Conservation (phyloP, 2,797 vertebrate species). For the Myotis myotis region DNA sequence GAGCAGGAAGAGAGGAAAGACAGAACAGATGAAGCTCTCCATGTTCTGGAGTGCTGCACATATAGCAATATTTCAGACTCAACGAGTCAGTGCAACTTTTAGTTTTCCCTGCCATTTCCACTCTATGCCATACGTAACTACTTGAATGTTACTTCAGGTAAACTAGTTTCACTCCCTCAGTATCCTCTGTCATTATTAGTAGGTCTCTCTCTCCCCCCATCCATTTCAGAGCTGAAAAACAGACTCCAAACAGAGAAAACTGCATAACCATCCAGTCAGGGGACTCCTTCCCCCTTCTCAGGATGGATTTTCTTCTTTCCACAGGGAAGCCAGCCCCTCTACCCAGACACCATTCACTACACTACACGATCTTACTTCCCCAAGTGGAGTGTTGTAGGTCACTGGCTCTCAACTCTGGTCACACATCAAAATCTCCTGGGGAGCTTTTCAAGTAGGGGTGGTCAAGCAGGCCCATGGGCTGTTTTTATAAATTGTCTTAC, state of each 20-base stretch:
- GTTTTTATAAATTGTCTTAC: background rate
- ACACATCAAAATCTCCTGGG: background rate
- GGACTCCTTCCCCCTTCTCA: background rate
- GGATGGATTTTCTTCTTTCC: background rate
- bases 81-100: background rate
- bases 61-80: background rate
- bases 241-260: background rate
- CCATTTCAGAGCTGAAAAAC: conserved; percentile 4
- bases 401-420: background rate
- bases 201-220: background rate
- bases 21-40: background rate
- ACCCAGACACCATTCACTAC: background rate
- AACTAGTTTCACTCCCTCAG: background rate
- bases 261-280: background rate
- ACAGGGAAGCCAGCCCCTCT: background rate
- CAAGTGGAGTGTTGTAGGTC: background rate
- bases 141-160: background rate
- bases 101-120: conserved; percentile 8
- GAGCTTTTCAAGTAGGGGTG: background rate
- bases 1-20: background rate
- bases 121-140: background rate
- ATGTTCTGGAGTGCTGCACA: background rate
- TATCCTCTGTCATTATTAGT: background rate
- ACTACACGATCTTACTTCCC: background rate
- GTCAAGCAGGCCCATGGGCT: background rate